Conservation (phyloP, 2,797 vertebrate species). For the Bradypodion pumilum region DNA sequence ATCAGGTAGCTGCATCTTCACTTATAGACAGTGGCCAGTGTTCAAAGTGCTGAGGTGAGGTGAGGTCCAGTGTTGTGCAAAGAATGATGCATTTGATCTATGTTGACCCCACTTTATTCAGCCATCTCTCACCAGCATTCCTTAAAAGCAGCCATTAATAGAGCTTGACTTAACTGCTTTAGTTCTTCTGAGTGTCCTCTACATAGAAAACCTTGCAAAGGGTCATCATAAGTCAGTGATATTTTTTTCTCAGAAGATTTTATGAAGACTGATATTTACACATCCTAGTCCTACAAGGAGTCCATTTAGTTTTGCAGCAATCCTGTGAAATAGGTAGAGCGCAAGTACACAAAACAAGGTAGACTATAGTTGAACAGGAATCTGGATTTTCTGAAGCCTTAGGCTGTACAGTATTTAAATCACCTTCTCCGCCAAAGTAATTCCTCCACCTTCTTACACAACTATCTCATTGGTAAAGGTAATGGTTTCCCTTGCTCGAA, state of each 20-base stretch:
- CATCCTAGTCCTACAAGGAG: neutral
- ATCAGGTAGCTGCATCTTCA: neutral
- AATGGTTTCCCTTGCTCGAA: no score
- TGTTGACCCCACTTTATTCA: neutral
- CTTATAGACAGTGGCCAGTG: neutral
- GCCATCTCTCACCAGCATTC: neutral
- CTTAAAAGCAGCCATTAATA: neutral
- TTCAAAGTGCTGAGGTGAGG: neutral
- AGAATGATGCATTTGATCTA: neutral
- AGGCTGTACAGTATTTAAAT: no score
- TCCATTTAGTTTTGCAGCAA: neutral
- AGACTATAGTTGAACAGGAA: neutral
- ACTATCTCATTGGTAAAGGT: no score
- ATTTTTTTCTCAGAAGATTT: no score
- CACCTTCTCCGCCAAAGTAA: neutral
- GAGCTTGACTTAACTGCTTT: neutral
- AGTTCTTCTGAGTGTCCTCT: no score
- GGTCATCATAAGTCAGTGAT: no score
- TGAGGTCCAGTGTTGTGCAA: conserved; percentile 1
- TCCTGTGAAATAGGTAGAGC: neutral
- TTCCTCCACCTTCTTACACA: no score
- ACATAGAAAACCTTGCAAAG: no score
- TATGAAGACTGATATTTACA: neutral
- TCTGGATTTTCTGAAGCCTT: neutral
- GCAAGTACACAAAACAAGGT: neutral